Conservation (phyloP, 1,140 invertebrate genomes). For the Drosophila bocki region DNA sequence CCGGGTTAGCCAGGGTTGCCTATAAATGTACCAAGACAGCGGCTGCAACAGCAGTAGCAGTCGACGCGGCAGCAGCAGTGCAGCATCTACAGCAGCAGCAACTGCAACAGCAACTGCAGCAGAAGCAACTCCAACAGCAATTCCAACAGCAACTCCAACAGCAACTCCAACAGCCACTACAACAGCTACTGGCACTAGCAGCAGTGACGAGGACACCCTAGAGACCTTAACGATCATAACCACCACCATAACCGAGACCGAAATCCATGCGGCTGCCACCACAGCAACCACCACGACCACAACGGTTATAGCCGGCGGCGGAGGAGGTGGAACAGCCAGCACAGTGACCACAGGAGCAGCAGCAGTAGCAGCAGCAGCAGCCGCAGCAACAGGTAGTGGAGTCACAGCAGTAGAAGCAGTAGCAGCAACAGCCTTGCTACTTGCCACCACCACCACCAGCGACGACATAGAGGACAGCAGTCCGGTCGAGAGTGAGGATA, state of each 20-base stretch:
- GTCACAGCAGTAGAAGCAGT: slow-evolving; percentile 14
- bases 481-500: slow-evolving; percentile 36
- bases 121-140: slow-evolving; percentile 23
- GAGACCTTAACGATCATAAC: slow-evolving; percentile 68
- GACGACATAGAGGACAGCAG: slow-evolving; percentile 40
- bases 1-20: slow-evolving; percentile 57
- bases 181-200: slow-evolving; percentile 40
- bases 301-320: slow-evolving; percentile 43
- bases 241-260: slow-evolving; percentile 64
- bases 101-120: slow-evolving; percentile 44
- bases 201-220: slow-evolving; percentile 49
- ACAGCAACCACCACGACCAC: slow-evolving; percentile 56
- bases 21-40: slow-evolving; percentile 85
- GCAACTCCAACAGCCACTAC: slow-evolving; percentile 7
- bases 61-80: slow-evolving; percentile 74
- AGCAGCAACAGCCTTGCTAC: neutral
- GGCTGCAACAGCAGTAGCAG: slow-evolving; percentile 83
- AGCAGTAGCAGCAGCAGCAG: neutral
- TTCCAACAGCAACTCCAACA: slow-evolving; percentile 18
- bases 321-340: slow-evolving; percentile 31
- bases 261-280: slow-evolving; percentile 47
- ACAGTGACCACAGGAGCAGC: slow-evolving; percentile 18
- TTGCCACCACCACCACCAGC: neutral
- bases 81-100: slow-evolving; percentile 60
- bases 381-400: neutral